Evolutionary conservation across 2,888 invertebrate genomes (phyloP), one percentile per base, ranked within the genome.

Genomic region (Philopedon plagiatum): DNA sequence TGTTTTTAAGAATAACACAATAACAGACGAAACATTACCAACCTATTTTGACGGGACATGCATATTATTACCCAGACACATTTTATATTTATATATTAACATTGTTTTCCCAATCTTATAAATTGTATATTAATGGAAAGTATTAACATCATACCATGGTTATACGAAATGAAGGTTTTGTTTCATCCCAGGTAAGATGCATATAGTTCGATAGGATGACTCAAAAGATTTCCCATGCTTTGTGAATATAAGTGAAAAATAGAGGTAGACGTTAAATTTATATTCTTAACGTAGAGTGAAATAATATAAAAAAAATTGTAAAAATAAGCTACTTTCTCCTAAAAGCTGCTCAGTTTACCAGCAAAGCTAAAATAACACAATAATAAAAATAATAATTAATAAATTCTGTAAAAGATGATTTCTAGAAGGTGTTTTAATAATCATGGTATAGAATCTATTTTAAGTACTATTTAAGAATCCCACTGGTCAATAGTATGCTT

Each of bases 271-370:
- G 39, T 1, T 39, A 15, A 39, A 39, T 15, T 7, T 44, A 21
- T 11, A 21, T 49, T 26, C n/a, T 26, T 26, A 49, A 23, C 13
- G 13, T 26, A 49, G 23, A 54, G 9, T 15, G 21, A 29, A 54
- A 54, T 54, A 29, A 8, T 13, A 15, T 29, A 51, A 51, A 51
- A 13, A n/a, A 21, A 26, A 26, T 2, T 13, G 2, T 18, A n/a
- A 18, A 49, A n/a, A 49, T 11, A 49, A 49, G 44, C 46, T 26
- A 9, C 15, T 29, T 49, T 54, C 7, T 54, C n/a, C 29, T 29
- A 54, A 46, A 46, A 54, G 51, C 51, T 29, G 51, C 29, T 54
- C 3, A 29, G 18, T 54, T 54, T 9, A 29, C 29, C 29, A 18
- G 29, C 51, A 29, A 54, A 18, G 3, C 15, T 15, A 54, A 54